A percentile compares a stretch with the other conserved stretches of the same genome.
These are phyloP conservation scores for Timema podura DNA, from an alignment of 2,888 invertebrate species.

Conservation along the genomic window DNA sequence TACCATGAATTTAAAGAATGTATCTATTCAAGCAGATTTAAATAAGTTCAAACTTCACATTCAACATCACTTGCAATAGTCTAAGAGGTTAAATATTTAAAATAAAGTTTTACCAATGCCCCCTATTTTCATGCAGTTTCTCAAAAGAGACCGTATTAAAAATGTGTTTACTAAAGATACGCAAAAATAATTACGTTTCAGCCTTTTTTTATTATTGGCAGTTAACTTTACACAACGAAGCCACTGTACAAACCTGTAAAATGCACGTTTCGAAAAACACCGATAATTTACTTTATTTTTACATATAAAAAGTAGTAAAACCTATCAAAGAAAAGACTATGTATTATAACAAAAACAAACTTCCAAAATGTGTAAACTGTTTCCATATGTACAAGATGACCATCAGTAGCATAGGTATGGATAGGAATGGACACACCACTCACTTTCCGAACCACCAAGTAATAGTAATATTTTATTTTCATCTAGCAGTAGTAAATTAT, in stretches of 20 bases:
- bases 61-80: too few species aligned
- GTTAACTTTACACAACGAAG: conserved; percentile 13
- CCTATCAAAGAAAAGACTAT: conserved; percentile 8
- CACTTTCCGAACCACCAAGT: conserved; percentile 4
- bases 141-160: too few species aligned
- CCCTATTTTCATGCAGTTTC: too few species aligned
- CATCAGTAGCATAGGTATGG: background rate
- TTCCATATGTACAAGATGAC: conserved; percentile 12
- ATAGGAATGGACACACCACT: background rate
- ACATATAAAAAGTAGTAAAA: conserved; percentile 6
- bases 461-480: conserved; percentile 24
- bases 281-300: background rate
- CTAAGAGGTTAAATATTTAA: too few species aligned
- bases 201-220: conserved; percentile 15
- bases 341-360: background rate
- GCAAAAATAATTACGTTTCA: too few species aligned
- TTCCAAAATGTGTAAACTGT: background rate
- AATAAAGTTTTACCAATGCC: too few species aligned
- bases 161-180: too few species aligned
- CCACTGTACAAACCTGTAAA: conserved; percentile 16
- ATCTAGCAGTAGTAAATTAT: conserved; percentile 20
- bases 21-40: too few species aligned
- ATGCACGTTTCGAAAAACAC: conserved; percentile 10
- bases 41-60: too few species aligned
- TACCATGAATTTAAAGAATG: too few species aligned